Conservation (phyloP, 2,797 vertebrate genomes). For the Pangasius djambal region DNA sequence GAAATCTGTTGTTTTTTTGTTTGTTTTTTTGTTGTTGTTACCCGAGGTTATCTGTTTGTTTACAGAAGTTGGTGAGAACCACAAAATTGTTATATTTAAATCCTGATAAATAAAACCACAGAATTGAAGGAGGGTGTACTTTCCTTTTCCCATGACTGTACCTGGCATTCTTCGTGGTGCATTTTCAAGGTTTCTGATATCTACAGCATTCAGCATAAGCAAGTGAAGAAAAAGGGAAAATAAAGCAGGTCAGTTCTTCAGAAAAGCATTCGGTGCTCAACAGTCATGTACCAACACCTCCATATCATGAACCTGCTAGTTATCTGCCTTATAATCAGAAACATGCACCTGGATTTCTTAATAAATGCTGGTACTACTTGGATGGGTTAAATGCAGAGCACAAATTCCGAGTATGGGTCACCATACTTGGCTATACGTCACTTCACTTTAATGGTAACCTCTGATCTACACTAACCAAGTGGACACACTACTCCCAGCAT, state of each 20-base stretch:
- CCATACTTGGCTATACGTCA: not conserved
- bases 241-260: not conserved
- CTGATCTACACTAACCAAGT: not conserved
- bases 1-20: not conserved
- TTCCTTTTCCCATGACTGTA: not conserved
- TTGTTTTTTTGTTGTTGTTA: not conserved
- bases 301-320: not conserved
- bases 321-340: not conserved
- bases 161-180: not conserved
- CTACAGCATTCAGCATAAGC: not conserved
- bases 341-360: not conserved
- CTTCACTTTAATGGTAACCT: not conserved
- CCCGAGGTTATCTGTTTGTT: not conserved
- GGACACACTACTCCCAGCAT: not conserved
- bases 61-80: not conserved
- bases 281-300: not conserved
- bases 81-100: not conserved
- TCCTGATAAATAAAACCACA: not conserved
- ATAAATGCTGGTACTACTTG: not conserved
- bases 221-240: not conserved
- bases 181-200: not conserved
- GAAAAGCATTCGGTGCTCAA: not conserved
- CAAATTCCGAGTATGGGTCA: not conserved
- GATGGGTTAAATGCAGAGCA: too few species aligned
- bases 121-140: not conserved